These are phyloP conservation scores for Napeogenes inachia DNA, from an alignment of 2,888 invertebrate genomes.

Conservation along the genomic window DNA sequence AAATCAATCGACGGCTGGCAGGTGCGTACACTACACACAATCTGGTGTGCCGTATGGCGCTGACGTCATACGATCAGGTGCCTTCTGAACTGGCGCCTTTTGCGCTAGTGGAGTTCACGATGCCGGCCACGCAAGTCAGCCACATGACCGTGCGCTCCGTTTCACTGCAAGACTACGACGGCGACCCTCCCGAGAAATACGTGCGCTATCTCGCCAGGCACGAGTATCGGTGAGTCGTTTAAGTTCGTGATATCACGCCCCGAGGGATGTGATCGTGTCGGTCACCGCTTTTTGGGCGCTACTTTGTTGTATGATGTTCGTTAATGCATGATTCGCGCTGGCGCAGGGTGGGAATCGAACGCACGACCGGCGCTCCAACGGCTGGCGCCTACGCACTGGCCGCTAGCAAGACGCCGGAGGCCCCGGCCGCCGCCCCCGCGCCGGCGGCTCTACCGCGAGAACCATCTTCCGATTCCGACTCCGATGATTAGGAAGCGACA, in stretches of 20 bases:
- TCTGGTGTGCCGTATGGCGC: constrained; percentile 94
- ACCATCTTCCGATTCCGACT: constrained; percentile 68
- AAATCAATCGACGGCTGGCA: constrained; percentile 44
- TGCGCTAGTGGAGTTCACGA: constrained; percentile 96
- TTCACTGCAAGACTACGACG: constrained; percentile 90
- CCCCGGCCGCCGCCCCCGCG: constrained; percentile 37
- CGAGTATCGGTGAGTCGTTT: constrained; percentile 86
- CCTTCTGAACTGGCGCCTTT: constrained; percentile 91
- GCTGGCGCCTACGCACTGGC: constrained; percentile 59
- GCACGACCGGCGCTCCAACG: constrained; percentile 75
- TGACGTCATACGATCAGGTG: constrained; percentile 98
- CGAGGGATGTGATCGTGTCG: not conserved
- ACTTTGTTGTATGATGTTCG: not conserved
- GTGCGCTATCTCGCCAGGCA: constrained; percentile 97
- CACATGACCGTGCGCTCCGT: constrained; percentile 98
- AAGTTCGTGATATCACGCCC: not conserved
- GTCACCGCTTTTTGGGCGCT: not conserved
- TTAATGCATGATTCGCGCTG: not conserved
- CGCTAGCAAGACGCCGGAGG: constrained; percentile 36
- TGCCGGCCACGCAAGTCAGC: constrained; percentile 94
- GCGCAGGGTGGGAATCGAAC: constrained; percentile 89
- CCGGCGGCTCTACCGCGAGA: constrained; percentile 43
- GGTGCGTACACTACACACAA: constrained; percentile 99
- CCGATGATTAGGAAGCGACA: constrained; percentile 41
- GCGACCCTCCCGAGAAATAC: constrained; percentile 98